phyloP scores from a whole-genome alignment of 2,113 vertebrate genomes.

The Gopherus flavomarginatus region DNA sequence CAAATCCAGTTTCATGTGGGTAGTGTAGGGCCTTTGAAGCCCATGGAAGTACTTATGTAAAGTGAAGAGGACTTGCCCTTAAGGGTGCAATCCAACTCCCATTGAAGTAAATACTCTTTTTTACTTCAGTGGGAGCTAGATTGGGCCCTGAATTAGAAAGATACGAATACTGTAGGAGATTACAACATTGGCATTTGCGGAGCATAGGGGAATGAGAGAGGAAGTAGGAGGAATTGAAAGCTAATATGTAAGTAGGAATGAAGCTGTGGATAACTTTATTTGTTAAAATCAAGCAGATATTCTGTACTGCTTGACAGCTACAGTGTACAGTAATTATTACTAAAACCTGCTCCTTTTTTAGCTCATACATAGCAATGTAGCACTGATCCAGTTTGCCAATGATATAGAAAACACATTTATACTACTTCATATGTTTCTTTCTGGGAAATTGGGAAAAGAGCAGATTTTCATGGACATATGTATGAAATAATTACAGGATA shows the following conservation, averaged over 20 bases:
- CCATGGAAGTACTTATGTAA: background rate
- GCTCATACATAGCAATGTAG: background rate
- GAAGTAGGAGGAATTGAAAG: background rate
- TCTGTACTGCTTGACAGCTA: background rate
- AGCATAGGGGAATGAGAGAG: background rate
- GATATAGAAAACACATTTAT: background rate
- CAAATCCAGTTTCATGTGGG: background rate
- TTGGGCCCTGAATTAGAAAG: background rate
- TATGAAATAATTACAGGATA: background rate
- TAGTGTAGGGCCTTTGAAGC: background rate
- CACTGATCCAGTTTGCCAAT: background rate
- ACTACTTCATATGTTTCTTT: accelerated
- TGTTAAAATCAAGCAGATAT: background rate
- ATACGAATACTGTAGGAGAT: background rate
- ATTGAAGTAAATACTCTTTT: background rate
- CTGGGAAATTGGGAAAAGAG: background rate
- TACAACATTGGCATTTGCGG: background rate
- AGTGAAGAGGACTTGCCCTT: background rate
- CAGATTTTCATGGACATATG: background rate
- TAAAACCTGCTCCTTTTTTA: background rate
- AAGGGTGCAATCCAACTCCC: background rate
- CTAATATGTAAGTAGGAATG: background rate
- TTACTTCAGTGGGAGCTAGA: background rate
- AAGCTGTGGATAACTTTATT: background rate
- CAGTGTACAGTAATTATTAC: background rate